These are phyloP conservation scores for Girardia tigrina DNA, from an alignment of 2,888 invertebrate species.

Conservation along the genomic window DNA sequence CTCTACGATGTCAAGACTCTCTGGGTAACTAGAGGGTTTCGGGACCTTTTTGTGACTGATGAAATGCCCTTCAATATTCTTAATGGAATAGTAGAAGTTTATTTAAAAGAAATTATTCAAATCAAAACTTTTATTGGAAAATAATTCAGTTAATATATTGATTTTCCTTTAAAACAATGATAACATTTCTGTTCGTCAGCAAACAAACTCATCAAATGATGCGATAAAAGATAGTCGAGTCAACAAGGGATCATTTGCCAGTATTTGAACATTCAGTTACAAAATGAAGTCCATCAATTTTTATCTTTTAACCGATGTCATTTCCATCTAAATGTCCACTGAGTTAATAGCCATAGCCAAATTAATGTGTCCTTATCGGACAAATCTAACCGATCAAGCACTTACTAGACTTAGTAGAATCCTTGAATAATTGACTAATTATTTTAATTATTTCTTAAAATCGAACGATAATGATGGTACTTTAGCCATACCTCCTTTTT, in stretches of 20 bases:
- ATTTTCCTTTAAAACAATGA: too few relatives aligned
- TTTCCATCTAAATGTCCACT: not conserved
- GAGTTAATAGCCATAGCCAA: not conserved
- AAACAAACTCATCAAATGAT: not conserved
- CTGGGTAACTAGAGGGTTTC: too few relatives aligned
- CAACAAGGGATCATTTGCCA: not conserved
- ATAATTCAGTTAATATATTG: too few relatives aligned
- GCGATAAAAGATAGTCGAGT: slow-evolving; percentile 16
- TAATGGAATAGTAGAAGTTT: too few relatives aligned
- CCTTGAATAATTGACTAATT: not conserved
- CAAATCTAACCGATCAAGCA: slow-evolving; percentile 6
- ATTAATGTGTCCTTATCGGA: not conserved
- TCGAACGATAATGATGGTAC: too few relatives aligned
- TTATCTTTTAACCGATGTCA: not conserved
- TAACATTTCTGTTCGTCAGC: not conserved
- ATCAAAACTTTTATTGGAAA: too few relatives aligned
- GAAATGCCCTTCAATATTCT: too few relatives aligned
- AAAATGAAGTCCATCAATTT: not conserved
- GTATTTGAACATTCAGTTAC: not conserved
- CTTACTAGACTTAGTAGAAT: slow-evolving; percentile 11
- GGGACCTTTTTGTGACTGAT: too few relatives aligned
- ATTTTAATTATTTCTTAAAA: slow-evolving; percentile 17
- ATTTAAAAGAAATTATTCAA: too few relatives aligned
- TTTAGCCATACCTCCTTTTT: too few relatives aligned
- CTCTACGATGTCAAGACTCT: too few relatives aligned